A percentile compares a stretch with the other conserved stretches of the same genome.
Evolutionary conservation across 1,140 invertebrate species (phyloP).

Genomic region (Archivesica marissinica): DNA sequence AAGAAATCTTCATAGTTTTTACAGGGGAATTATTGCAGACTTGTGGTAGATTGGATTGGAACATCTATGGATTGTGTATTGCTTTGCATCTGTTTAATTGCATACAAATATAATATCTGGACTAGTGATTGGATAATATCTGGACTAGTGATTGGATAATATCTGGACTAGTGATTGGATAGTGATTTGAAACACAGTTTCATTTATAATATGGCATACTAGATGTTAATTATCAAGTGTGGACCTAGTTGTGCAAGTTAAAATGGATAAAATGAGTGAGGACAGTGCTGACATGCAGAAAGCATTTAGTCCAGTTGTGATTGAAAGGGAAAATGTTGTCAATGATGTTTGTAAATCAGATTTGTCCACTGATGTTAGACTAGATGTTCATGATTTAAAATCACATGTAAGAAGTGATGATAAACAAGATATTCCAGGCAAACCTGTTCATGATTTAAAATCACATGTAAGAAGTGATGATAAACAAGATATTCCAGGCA

Average conservation of each 20-base stretch:
- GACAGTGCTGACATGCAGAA: background rate
- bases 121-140: too few species aligned
- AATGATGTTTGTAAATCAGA: background rate
- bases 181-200: too few species aligned
- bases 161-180: too few species aligned
- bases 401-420: background rate
- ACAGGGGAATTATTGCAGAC: too few species aligned
- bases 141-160: too few species aligned
- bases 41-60: too few species aligned
- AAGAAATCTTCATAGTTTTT: too few species aligned
- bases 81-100: too few species aligned
- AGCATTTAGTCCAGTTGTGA: background rate
- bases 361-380: background rate
- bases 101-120: too few species aligned
- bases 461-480: background rate
- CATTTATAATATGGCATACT: too few species aligned
- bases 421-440: background rate
- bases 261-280: background rate
- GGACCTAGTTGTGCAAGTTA: background rate
- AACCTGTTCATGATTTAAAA: background rate
- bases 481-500: background rate
- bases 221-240: too few species aligned
- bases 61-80: too few species aligned
- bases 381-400: background rate
- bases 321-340: background rate